Percentiles rank a stretch among this genome's conserved stretches.
These are phyloP conservation scores for Elysia crispata DNA, from an alignment of 2,888 invertebrate genomes.

Conservation along the genomic window DNA sequence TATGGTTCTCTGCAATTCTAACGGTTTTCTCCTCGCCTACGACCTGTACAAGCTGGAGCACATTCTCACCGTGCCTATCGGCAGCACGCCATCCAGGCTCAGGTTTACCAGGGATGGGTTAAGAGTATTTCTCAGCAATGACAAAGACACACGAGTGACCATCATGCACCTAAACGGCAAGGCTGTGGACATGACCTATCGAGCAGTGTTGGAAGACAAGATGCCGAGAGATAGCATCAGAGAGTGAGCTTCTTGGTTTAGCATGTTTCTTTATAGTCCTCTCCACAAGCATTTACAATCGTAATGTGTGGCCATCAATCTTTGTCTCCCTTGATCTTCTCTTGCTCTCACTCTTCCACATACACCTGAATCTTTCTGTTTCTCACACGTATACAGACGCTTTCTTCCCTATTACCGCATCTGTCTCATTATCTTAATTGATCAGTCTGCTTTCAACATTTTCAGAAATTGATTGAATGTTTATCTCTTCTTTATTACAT, in stretches of 20 bases:
- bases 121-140: conserved; percentile 67
- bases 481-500: too few species aligned
- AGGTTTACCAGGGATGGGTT: conserved; percentile 67
- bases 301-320: too few species aligned
- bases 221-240: conserved; percentile 59
- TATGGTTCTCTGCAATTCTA: conserved; percentile 72
- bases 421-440: too few species aligned
- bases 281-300: background rate
- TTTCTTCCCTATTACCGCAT: too few species aligned
- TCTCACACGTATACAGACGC: too few species aligned
- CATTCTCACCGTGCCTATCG: conserved; percentile 63
- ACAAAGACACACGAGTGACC: conserved; percentile 64
- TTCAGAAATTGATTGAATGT: too few species aligned
- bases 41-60: conserved; percentile 69
- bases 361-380: too few species aligned
- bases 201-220: conserved; percentile 63
- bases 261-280: background rate
- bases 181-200: conserved; percentile 70
- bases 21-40: conserved; percentile 67
- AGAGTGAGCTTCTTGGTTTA: conserved; percentile 29
- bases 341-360: too few species aligned
- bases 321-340: background rate
- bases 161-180: conserved; percentile 69
- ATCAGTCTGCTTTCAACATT: too few species aligned
- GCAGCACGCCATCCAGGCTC: conserved; percentile 63